Conservation (phyloP, 2,888 invertebrate species). For the Pharmacophagus antenor region DNA sequence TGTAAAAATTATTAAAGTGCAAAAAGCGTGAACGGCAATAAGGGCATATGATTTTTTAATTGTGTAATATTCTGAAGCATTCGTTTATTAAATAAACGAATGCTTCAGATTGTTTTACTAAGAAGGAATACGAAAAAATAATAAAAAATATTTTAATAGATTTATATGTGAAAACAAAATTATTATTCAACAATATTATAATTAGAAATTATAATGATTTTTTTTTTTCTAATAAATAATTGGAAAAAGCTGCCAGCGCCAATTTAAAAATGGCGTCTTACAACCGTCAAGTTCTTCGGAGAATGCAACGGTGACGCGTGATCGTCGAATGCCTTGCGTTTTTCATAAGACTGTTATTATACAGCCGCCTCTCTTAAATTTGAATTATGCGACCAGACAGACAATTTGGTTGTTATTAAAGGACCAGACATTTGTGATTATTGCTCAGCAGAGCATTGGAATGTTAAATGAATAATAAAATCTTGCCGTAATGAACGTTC, state of each 20-base stretch:
- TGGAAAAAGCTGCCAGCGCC: slow-evolving; percentile 27
- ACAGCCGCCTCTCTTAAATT: slow-evolving; percentile 49
- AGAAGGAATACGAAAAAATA: no score
- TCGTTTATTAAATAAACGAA: no score
- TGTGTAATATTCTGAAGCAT: no score
- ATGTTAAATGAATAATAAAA: slow-evolving; percentile 17
- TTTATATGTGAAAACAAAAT: no score
- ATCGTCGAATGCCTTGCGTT: slow-evolving; percentile 31
- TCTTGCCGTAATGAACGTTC: neutral
- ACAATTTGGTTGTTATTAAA: slow-evolving; percentile 41
- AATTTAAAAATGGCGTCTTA: slow-evolving; percentile 28
- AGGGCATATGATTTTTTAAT: no score
- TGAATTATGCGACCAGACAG: slow-evolving; percentile 45
- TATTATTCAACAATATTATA: no score
- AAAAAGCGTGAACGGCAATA: no score
- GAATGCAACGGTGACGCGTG: slow-evolving; percentile 36
- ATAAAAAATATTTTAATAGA: no score
- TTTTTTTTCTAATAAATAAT: neutral
- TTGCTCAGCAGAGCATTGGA: slow-evolving; percentile 33
- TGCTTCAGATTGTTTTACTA: no score
- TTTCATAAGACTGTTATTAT: slow-evolving; percentile 49
- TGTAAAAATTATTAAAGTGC: no score
- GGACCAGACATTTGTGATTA: slow-evolving; percentile 41
- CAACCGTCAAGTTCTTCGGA: slow-evolving; percentile 35
- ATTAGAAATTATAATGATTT: no score